Percentiles rank a stretch among this genome's conserved stretches.
phyloP scores from a whole-genome alignment of 2,888 invertebrate species.

The Pilophorus perplexus region DNA sequence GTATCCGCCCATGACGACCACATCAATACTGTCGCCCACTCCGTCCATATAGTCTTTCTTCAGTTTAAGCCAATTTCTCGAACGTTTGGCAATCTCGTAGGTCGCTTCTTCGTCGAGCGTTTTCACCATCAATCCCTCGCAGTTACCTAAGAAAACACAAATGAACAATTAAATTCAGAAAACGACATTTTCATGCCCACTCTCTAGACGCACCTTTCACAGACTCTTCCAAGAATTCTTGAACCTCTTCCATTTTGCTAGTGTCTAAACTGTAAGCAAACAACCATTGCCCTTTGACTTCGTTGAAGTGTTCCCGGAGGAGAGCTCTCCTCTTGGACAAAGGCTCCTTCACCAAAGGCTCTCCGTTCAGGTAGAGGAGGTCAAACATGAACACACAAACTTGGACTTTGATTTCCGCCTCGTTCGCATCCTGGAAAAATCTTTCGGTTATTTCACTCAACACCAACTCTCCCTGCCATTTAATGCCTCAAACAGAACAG shows the following conservation, averaged over 20 bases:
- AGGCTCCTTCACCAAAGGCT: slow-evolving; percentile 74
- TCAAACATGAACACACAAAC: slow-evolving; percentile 98
- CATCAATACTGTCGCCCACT: slow-evolving; percentile 92
- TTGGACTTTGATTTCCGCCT: slow-evolving; percentile 75
- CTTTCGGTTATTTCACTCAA: not conserved
- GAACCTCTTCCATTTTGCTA: slow-evolving; percentile 82
- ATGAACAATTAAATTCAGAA: not conserved
- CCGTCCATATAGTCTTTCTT: slow-evolving; percentile 98
- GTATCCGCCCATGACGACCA: slow-evolving; percentile 94
- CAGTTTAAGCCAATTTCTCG: slow-evolving; percentile 90
- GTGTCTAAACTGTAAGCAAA: slow-evolving; percentile 85
- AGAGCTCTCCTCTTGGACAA: slow-evolving; percentile 71
- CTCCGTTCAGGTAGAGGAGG: slow-evolving; percentile 85
- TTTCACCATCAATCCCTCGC: slow-evolving; percentile 99
- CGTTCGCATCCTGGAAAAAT: slow-evolving; percentile 65
- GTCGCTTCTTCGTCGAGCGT: slow-evolving; percentile 83
- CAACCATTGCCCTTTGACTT: slow-evolving; percentile 76
- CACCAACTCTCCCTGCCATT: too few species aligned
- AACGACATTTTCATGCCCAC: not conserved
- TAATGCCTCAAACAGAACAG: too few species aligned
- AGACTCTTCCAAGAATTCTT: slow-evolving; percentile 89
- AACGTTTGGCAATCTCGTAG: slow-evolving; percentile 95
- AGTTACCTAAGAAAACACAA: slow-evolving; percentile 65
- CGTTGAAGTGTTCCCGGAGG: slow-evolving; percentile 67
- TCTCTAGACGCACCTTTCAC: slow-evolving; percentile 65